Evolutionary conservation across 2,797 vertebrate genomes (phyloP).

Genomic region (Danio kyathit): DNA sequence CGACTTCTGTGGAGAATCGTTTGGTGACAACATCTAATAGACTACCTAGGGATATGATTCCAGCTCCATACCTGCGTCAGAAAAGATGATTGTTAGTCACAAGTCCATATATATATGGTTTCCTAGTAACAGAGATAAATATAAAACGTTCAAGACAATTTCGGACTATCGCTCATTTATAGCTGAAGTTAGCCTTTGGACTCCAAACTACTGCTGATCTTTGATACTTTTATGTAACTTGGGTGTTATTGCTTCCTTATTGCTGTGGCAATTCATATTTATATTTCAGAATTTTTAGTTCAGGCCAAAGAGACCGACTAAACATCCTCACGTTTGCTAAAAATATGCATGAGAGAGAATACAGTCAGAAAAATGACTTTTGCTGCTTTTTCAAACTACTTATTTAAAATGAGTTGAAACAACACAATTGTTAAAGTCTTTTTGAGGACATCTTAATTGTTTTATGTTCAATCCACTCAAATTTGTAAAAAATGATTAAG

Average conservation of each 20-base stretch:
- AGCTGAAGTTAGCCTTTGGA: slow-evolving; percentile 44
- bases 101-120: slow-evolving; percentile 24
- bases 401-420: too few relatives aligned
- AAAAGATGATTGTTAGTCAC: slow-evolving; percentile 38
- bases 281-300: neutral
- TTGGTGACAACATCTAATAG: slow-evolving; percentile 79
- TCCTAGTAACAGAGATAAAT: slow-evolving; percentile 31
- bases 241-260: neutral
- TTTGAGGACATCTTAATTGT: too few relatives aligned
- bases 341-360: neutral
- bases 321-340: neutral
- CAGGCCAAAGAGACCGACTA: neutral
- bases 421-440: too few relatives aligned
- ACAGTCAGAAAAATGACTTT: too few relatives aligned
- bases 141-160: slow-evolving; percentile 9
- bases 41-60: slow-evolving; percentile 76
- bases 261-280: neutral
- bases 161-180: slow-evolving; percentile 24
- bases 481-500: too few relatives aligned
- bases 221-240: slow-evolving; percentile 35
- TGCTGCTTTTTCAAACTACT: too few relatives aligned
- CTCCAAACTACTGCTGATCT: slow-evolving; percentile 38
- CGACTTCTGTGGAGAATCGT: slow-evolving; percentile 84
- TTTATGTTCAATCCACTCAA: too few relatives aligned
- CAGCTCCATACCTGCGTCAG: slow-evolving; percentile 71